phyloP scores from a whole-genome alignment of 2,888 invertebrate genomes.

The Amphimallon solstitiale region DNA sequence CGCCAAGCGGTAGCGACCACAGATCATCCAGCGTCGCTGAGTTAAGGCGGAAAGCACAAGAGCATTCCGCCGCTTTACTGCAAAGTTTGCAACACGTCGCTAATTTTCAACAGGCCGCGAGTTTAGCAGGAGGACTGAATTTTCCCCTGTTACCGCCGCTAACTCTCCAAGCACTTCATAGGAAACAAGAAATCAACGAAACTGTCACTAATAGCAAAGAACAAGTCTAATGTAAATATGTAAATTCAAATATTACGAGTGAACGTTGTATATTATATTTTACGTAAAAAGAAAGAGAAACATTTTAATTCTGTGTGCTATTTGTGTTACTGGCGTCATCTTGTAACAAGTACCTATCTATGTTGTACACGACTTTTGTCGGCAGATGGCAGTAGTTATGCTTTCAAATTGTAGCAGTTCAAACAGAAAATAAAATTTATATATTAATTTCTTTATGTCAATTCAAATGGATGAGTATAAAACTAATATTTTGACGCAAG shows the following conservation, averaged over 20 bases:
- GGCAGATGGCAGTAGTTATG: conserved; percentile 2
- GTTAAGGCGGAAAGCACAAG: conserved; percentile 90
- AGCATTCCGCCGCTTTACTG: conserved; percentile 89
- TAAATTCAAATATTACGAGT: neutral
- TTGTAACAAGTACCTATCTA: neutral
- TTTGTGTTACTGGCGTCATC: conserved; percentile 8
- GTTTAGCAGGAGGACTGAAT: conserved; percentile 62
- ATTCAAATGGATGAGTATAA: no score
- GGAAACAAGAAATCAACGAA: conserved; percentile 57
- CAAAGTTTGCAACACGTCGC: conserved; percentile 76
- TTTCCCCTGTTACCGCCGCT: conserved; percentile 66
- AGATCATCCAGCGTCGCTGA: conserved; percentile 91
- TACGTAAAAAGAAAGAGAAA: neutral
- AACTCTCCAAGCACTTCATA: conserved; percentile 58
- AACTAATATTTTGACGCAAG: no score
- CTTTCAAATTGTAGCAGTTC: neutral
- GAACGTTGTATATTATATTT: neutral
- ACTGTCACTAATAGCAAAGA: conserved; percentile 46
- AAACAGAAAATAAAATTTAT: neutral
- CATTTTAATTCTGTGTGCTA: neutral
- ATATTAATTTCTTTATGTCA: no score
- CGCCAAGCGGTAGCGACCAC: conserved; percentile 68
- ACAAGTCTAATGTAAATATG: conserved; percentile 23
- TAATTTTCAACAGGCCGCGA: conserved; percentile 71
- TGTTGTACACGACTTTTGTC: neutral